Evolutionary conservation across 2,888 invertebrate genomes (phyloP).

Genomic region (Caenorhabditis panamensis): DNA sequence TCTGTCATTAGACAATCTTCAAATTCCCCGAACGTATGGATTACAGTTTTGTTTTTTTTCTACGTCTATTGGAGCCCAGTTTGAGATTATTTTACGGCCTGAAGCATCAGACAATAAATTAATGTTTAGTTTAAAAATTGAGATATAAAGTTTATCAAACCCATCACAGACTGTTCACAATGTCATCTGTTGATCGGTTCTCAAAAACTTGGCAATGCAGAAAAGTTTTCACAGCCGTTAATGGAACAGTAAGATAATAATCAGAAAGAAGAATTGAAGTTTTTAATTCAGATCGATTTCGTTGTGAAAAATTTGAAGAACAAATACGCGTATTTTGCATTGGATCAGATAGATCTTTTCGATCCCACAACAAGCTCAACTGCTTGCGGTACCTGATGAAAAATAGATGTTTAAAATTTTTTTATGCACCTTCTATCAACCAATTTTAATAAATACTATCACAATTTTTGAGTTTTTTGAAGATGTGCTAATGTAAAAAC

Average conservation of each 20-base stretch:
- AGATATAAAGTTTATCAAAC: too few relatives aligned
- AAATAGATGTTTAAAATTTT: not conserved
- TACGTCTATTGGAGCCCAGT: slow-evolving; percentile 50
- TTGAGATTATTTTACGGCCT: slow-evolving; percentile 51
- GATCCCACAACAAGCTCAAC: slow-evolving; percentile 65
- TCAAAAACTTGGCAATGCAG: slow-evolving; percentile 65
- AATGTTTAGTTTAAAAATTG: slow-evolving; percentile 25
- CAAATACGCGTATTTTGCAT: slow-evolving; percentile 67
- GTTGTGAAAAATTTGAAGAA: slow-evolving; percentile 66
- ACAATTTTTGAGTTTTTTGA: too few relatives aligned
- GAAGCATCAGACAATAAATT: slow-evolving; percentile 14
- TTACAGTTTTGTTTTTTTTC: slow-evolving; percentile 74
- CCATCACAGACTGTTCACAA: slow-evolving; percentile 49
- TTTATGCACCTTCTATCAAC: too few relatives aligned
- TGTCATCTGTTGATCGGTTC: slow-evolving; percentile 31
- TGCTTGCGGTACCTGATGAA: slow-evolving; percentile 47
- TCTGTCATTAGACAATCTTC: slow-evolving; percentile 63
- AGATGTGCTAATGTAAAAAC: too few relatives aligned
- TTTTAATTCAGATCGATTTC: slow-evolving; percentile 68
- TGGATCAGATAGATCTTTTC: slow-evolving; percentile 74
- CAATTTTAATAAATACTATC: too few relatives aligned
- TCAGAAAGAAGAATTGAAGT: slow-evolving; percentile 1
- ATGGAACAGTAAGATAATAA: slow-evolving; percentile 64
- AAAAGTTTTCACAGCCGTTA: slow-evolving; percentile 64
- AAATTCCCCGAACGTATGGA: slow-evolving; percentile 64